These are phyloP conservation scores for Tipula unca DNA, from an alignment of 2,888 invertebrate genomes.

Conservation along the genomic window DNA sequence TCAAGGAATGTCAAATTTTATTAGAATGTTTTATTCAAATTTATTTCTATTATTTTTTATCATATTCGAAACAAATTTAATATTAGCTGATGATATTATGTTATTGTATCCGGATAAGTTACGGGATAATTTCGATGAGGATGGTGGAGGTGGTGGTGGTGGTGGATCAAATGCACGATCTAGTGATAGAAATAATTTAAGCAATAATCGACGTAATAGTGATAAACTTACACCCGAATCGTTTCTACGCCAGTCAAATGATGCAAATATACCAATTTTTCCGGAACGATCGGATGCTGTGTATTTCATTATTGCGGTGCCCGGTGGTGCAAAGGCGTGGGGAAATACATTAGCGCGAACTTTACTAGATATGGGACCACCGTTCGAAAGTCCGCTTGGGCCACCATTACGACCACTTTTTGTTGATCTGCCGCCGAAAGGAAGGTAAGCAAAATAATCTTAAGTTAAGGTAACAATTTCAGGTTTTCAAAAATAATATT, in stretches of 20 bases:
- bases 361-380: constrained; percentile 31
- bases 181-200: background rate
- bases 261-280: constrained; percentile 28
- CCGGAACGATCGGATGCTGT: constrained; percentile 30
- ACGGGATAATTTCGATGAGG: background rate
- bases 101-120: background rate
- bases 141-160: background rate
- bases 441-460: constrained; percentile 31
- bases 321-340: constrained; percentile 31
- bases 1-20: constrained; percentile 4
- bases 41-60: constrained; percentile 16
- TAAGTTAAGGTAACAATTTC: no score
- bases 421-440: constrained; percentile 30
- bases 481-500: no score
- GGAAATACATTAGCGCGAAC: constrained; percentile 29
- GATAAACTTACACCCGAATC: background rate
- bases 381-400: constrained; percentile 30
- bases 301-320: constrained; percentile 32
- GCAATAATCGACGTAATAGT: background rate
- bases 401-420: constrained; percentile 31
- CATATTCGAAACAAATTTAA: constrained; percentile 17
- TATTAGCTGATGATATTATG: constrained; percentile 8
- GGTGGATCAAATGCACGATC: background rate
- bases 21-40: constrained; percentile 17
- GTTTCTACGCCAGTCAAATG: constrained; percentile 14